Evolutionary conservation across 2,888 invertebrate genomes (phyloP).

Genomic region (Thereva unica): DNA sequence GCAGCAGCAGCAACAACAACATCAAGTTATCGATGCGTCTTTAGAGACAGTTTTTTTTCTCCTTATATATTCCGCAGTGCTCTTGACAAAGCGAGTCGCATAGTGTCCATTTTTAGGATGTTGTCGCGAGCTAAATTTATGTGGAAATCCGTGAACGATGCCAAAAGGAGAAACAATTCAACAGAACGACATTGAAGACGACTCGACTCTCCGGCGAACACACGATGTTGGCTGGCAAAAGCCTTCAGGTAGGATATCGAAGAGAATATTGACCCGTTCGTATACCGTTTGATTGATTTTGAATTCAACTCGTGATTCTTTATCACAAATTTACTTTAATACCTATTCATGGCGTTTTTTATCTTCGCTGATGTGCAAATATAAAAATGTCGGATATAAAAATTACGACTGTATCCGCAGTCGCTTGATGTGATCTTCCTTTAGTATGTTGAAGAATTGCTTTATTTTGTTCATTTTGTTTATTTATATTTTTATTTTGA

Average conservation of each 20-base stretch:
- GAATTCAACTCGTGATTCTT: constrained; percentile 42
- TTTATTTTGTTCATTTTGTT: too few relatives aligned
- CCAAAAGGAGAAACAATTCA: constrained; percentile 8
- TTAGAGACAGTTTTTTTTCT: constrained; percentile 28
- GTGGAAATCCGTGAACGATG: constrained; percentile 24
- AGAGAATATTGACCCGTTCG: constrained; percentile 35
- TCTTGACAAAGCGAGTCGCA: constrained; percentile 45
- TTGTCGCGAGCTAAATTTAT: constrained; percentile 41
- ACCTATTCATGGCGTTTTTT: constrained; percentile 11
- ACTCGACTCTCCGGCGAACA: constrained; percentile 42
- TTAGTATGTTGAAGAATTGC: too few relatives aligned
- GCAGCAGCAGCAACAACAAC: constrained; percentile 9
- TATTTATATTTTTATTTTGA: too few relatives aligned
- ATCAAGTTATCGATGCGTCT: constrained; percentile 22
- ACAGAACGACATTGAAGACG: constrained; percentile 18
- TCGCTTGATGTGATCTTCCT: too few relatives aligned
- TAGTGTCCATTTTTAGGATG: constrained; percentile 50
- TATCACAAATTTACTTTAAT: constrained; percentile 15
- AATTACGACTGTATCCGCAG: too few relatives aligned
- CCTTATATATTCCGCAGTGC: too few relatives aligned
- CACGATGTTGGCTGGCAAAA: neutral
- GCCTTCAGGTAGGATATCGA: constrained; percentile 37
- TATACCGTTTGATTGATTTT: constrained; percentile 45
- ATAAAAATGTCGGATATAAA: neutral
- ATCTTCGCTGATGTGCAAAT: constrained; percentile 22